A percentile compares a stretch with the other conserved stretches of the same genome.
These are phyloP conservation scores for Alsophila aescularia DNA, from an alignment of 2,888 invertebrate species.

Conservation along the genomic window DNA sequence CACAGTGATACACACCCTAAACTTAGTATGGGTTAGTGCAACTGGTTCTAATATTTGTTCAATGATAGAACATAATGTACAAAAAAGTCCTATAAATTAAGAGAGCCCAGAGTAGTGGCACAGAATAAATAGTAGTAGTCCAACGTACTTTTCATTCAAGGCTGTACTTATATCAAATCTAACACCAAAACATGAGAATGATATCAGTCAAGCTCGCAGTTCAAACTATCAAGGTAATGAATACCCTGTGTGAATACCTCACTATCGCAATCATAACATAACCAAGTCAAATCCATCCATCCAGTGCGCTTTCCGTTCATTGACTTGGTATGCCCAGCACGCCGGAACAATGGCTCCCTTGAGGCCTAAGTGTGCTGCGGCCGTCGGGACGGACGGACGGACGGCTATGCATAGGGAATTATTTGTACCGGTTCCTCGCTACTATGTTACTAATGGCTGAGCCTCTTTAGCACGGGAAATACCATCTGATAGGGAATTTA, in stretches of 20 bases:
- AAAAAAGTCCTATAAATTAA: too few relatives aligned
- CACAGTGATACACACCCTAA: too few relatives aligned
- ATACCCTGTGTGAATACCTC: background rate
- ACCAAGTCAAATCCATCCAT: background rate
- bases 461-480: background rate
- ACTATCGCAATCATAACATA: background rate
- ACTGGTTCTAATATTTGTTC: too few relatives aligned
- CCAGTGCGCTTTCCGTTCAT: slow-evolving; percentile 11
- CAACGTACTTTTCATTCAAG: too few relatives aligned
- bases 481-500: background rate
- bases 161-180: too few relatives aligned
- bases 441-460: background rate
- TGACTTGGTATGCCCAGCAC: slow-evolving; percentile 27
- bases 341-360: slow-evolving; percentile 36
- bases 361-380: slow-evolving; percentile 17
- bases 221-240: too few relatives aligned
- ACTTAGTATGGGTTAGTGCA: too few relatives aligned
- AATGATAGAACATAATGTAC: too few relatives aligned
- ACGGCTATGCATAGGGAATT: slow-evolving; percentile 19
- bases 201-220: too few relatives aligned
- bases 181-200: too few relatives aligned
- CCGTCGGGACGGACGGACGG: slow-evolving; percentile 17
- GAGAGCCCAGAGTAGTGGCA: too few relatives aligned
- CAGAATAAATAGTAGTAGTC: too few relatives aligned
- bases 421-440: slow-evolving; percentile 16